Percentiles rank a stretch among this genome's conserved stretches.
Conservation (phyloP, 64 coral and sea anemone species). For the Pocillopora damicornis region DNA sequence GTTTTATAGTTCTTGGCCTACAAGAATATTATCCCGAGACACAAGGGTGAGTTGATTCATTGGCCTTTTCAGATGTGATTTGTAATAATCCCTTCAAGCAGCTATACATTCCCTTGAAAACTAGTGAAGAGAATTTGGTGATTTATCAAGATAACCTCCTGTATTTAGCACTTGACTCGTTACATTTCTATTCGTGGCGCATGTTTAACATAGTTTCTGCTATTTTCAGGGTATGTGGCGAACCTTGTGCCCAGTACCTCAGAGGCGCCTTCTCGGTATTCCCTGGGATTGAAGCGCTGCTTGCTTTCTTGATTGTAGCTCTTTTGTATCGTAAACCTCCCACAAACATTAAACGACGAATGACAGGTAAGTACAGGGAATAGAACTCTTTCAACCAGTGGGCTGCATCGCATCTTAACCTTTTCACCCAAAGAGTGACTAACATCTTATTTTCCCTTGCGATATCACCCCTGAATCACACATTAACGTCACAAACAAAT, state of each 20-base stretch:
- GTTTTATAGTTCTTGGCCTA: constrained; percentile 61
- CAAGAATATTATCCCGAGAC: constrained; percentile 68
- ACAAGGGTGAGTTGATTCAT: constrained; percentile 43
- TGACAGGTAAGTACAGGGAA: background rate
- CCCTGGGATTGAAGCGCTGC: constrained; percentile 77
- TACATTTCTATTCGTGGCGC: background rate
- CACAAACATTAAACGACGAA: constrained; percentile 2
- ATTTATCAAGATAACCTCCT: background rate
- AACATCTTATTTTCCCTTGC: too few species aligned
- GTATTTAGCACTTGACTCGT: background rate
- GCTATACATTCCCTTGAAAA: background rate
- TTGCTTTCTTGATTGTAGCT: constrained; percentile 71
- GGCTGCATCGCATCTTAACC: too few species aligned
- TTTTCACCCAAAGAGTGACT: too few species aligned
- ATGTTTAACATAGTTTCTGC: background rate
- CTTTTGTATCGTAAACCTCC: constrained; percentile 55
- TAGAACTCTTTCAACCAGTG: too few species aligned
- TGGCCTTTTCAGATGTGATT: background rate
- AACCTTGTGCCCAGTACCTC: constrained; percentile 62
- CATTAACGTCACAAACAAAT: too few species aligned
- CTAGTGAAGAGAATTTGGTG: background rate
- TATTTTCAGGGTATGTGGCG: constrained; percentile 45
- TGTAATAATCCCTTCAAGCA: background rate
- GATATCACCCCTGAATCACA: too few species aligned
- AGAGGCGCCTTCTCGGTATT: constrained; percentile 69